Base-by-base conservation (phyloP, 2,797 vertebrate species). In the Zalophus californianus region DNA sequence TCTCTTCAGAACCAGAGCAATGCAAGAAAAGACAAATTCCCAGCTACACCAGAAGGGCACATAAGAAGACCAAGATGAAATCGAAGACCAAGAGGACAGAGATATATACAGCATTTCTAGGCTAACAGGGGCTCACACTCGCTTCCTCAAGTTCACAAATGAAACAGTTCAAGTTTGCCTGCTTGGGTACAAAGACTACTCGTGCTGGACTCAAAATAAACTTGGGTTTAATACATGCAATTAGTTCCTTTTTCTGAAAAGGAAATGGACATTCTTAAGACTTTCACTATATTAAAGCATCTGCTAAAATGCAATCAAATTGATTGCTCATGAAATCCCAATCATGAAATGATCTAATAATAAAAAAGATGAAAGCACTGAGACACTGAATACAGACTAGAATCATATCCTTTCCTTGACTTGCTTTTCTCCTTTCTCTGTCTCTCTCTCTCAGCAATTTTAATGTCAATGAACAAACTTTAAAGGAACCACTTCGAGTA, bases 141-240 rank as follows among this genome's bases (percentile, higher is more conserved):
- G 82, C 54, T 96, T 96, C 84, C 77, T 95, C 75, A 44, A 72
- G 95, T 96, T 96, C 96, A 93, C 21, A 94, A 35, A 88, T 27
- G 72, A 77, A 96, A 97, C 73, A 66, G 91, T 90, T 82, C 94
- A 27, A 78, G 38, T 97, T 96, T 2, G 82, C 35, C 50, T 94
- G 70, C 93, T 96, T 97, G 90, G 84, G 89, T 94, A 97, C 58
- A 85, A 96, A 96, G 97, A 94, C 64, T 96, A 95, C 83, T 97
- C 8, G 38, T 93, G 72, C 94, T 86, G 62, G 84, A 83, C 91
- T 92, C 25, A 85, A 79, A 64, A 66, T 14, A 97, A 97, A 94
- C 20, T 84, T 44, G 32, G 15, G 41, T 94, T 97, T 95, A 97
- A 88, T 86, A 94, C 92, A 94, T 87, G 75, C 64, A 93, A 96